Percentiles rank a stretch among this genome's conserved stretches.
These are phyloP conservation scores for Brachionus angularis DNA, from an alignment of 1,140 invertebrate genomes.

Conservation along the genomic window DNA sequence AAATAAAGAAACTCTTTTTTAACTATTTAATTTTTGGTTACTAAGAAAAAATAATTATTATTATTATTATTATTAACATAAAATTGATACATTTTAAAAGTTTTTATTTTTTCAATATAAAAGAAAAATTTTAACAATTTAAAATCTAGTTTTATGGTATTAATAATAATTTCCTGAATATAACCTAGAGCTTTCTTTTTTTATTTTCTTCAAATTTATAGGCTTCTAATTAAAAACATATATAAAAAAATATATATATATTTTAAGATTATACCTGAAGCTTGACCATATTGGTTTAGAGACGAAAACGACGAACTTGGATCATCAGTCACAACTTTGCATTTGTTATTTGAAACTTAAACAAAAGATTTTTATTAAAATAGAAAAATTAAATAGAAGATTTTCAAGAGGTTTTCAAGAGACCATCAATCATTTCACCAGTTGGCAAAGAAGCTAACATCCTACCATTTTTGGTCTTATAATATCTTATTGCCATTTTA, in stretches of 20 bases:
- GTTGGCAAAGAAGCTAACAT: conserved; percentile 34
- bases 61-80: too few species aligned
- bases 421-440: conserved; percentile 38
- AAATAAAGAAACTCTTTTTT: too few species aligned
- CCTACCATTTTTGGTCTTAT: conserved; percentile 36
- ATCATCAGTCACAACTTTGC: conserved; percentile 36
- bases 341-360: conserved; percentile 38
- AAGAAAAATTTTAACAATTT: too few species aligned
- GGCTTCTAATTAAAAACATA: too few species aligned
- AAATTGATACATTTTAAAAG: too few species aligned
- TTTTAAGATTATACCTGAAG: background rate
- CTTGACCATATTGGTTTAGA: conserved; percentile 21
- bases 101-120: too few species aligned
- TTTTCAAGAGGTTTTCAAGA: background rate
- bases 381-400: background rate
- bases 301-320: conserved; percentile 11
- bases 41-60: too few species aligned
- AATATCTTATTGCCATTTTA: conserved; percentile 31
- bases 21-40: too few species aligned
- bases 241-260: background rate
- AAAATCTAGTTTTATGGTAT: too few species aligned
- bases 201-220: too few species aligned
- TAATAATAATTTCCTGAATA: too few species aligned
- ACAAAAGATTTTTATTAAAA: background rate
- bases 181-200: too few species aligned